Percentiles rank a stretch among this genome's conserved stretches.
Evolutionary conservation across 2,113 vertebrate genomes (phyloP).

Genomic region (Trematomus loennbergii): DNA sequence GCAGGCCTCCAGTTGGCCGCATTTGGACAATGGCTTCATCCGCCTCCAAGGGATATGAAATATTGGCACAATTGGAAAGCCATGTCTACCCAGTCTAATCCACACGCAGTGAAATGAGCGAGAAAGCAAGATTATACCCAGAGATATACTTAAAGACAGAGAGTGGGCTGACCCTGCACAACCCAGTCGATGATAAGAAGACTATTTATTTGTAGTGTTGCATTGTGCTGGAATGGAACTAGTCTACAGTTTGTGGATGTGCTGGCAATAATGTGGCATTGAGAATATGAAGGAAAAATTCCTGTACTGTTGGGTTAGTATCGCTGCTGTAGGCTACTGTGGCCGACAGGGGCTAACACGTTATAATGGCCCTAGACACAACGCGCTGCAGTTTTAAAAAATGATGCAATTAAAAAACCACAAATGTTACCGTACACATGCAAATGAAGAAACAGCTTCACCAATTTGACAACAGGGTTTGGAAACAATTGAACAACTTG

Average conservation of each 20-base stretch:
- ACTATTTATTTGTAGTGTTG: constrained; percentile 6
- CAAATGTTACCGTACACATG: no score
- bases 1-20: constrained; percentile 59
- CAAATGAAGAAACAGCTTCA: no score
- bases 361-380: no score
- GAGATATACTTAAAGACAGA: constrained; percentile 18
- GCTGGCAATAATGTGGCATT: neutral
- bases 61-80: constrained; percentile 36
- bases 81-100: constrained; percentile 32
- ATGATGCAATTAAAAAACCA: no score
- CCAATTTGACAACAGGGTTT: no score
- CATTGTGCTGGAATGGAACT: neutral
- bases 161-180: constrained; percentile 18
- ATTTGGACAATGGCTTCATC: constrained; percentile 54
- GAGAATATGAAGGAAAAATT: neutral
- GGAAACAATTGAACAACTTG: no score
- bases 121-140: constrained; percentile 27
- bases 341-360: no score
- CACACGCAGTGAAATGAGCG: constrained; percentile 31
- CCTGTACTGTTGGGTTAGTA: no score
- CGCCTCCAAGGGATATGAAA: constrained; percentile 51
- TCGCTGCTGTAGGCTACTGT: no score
- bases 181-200: neutral
- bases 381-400: no score
- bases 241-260: neutral